Evolutionary conservation across 2,797 vertebrate species (phyloP).

Genomic region (Nyctalus aviator): DNA sequence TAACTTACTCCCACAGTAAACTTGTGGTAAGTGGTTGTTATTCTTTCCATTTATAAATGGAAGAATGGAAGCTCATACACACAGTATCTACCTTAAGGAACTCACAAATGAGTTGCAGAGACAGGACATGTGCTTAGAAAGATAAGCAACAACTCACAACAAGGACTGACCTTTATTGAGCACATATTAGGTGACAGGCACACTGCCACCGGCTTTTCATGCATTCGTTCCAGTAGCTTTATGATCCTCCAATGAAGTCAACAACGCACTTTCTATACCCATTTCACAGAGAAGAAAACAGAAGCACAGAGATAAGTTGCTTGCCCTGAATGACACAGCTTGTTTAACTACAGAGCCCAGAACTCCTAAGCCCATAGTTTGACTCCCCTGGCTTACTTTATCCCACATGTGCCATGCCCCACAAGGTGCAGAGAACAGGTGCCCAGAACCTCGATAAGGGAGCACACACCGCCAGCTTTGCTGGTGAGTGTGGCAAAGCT

Average conservation of each 20-base stretch:
- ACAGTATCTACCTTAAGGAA: background rate
- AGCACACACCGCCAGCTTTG: background rate
- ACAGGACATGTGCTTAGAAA: background rate
- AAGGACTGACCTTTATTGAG: background rate
- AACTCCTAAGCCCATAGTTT: background rate
- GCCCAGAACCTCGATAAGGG: background rate
- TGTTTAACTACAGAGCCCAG: background rate
- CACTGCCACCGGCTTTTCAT: fast-evolving
- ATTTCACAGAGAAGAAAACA: slow-evolving; percentile 22
- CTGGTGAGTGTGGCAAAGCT: background rate
- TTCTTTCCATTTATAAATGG: background rate
- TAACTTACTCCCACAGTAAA: background rate
- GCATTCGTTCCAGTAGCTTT: background rate
- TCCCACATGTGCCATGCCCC: fast-evolving
- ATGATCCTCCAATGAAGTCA: background rate
- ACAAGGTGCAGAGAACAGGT: background rate
- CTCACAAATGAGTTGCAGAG: background rate
- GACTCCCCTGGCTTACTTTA: background rate
- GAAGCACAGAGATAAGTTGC: background rate
- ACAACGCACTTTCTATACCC: background rate
- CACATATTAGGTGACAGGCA: background rate
- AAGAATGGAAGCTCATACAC: background rate
- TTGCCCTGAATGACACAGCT: background rate
- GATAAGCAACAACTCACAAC: background rate
- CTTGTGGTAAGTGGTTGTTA: background rate